Conservation (phyloP, 2,113 vertebrate genomes). For the Isurus oxyrinchus region DNA sequence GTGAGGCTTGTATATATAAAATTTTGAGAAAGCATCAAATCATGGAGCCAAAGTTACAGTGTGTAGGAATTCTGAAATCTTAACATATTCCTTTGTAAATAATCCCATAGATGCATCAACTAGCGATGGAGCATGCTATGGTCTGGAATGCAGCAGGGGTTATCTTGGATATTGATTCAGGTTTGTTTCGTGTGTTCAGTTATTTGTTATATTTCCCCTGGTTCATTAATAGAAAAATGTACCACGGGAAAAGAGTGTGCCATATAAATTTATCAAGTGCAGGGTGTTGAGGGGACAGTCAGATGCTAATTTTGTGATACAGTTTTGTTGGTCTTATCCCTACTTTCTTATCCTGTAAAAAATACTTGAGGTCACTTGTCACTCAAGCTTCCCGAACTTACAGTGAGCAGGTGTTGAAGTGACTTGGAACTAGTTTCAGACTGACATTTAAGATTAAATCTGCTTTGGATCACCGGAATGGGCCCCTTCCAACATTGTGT, state of each 20-base stretch:
- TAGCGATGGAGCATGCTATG: slow-evolving; percentile 44
- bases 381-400: neutral
- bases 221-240: neutral
- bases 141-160: slow-evolving; percentile 58
- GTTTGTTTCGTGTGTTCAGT: slow-evolving; percentile 46
- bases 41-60: neutral
- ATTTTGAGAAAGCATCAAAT: neutral
- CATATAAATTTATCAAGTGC: too few species aligned
- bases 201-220: neutral
- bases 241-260: neutral
- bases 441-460: neutral
- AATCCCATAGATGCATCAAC: slow-evolving; percentile 44
- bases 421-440: neutral
- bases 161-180: slow-evolving; percentile 65
- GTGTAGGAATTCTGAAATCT: neutral
- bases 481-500: neutral
- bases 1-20: neutral
- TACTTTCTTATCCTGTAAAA: neutral
- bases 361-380: neutral
- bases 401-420: neutral
- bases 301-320: too few species aligned
- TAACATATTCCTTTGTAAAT: slow-evolving; percentile 36
- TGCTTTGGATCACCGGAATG: neutral
- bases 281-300: neutral
- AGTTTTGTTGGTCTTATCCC: neutral